Evolutionary conservation across 2,113 vertebrate species (phyloP), one percentile per base, ranked within the genome.

Genomic region (Axis porcinus): DNA sequence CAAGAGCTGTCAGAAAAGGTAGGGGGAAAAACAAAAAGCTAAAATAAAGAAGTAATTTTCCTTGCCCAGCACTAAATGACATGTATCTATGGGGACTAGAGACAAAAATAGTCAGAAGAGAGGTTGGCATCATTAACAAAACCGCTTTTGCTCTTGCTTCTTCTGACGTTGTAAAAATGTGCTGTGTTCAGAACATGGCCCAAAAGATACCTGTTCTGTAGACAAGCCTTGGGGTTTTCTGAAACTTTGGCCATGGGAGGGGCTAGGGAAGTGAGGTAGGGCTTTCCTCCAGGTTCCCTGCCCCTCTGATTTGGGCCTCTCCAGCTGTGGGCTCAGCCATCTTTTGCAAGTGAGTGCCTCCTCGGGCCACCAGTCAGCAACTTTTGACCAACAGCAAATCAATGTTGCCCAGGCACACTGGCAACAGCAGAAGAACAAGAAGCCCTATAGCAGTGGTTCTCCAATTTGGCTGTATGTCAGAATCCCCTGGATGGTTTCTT

Each of bases 1-100:
- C 28, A 97, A 94, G 84, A 86, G 70, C 96, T 96, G 86, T 97
- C 96, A 92, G 91, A 91, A 93, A 94, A 97, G 91, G 95, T 86
- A 96, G 62, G 95, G 57, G 45, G 47, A 57, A 94, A 97, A 97
- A 89, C 88, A 94, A 97, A 92, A 95, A 95, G 58, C 81, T 82
- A 89, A 94, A 97, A 94, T 52, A 64, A 96, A 93, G 74, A 95
- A 97, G 86, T 90, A 76, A 95, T 96, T 97, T 95, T 93, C 83
- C 67, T 93, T 91, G 86, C 83, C 92, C 70, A 79, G 55, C 47
- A 78, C 47, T 87, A 95, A 95, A 92, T 92, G 91, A 40, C 89
- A 76, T 76, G 4, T 86, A 95, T 94, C 90, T 97, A 86, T 67
- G 79, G 97, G 89, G 83, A 97, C 86, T 86, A 85, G 47, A 95